Percentiles rank a stretch among this genome's conserved stretches.
Conservation (phyloP, 2,888 invertebrate species). For the Dilophus febrilis region DNA sequence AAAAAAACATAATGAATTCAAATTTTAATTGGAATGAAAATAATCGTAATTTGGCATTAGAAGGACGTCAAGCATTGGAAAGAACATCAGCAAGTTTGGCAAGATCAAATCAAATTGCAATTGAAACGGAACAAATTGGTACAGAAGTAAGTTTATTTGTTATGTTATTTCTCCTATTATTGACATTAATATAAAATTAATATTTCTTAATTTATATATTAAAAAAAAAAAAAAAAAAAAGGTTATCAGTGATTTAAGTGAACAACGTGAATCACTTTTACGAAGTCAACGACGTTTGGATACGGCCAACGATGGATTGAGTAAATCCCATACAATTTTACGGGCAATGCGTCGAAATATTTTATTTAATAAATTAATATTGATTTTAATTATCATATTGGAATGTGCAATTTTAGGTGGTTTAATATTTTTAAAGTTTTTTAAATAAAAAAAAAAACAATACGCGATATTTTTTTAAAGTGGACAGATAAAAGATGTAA, state of each 20-base stretch:
- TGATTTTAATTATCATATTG: constrained; percentile 53
- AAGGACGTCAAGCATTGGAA: constrained; percentile 37
- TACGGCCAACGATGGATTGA: constrained; percentile 53
- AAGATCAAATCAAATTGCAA: constrained; percentile 53
- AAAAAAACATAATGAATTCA: too few relatives aligned
- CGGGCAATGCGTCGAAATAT: constrained; percentile 49
- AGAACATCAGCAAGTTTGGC: constrained; percentile 45
- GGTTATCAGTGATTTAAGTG: constrained; percentile 56
- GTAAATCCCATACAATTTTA: constrained; percentile 44
- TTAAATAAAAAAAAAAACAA: constrained; percentile 25
- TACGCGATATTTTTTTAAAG: too few relatives aligned
- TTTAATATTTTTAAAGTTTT: constrained; percentile 45
- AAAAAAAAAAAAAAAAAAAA: too few relatives aligned
- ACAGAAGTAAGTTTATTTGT: constrained; percentile 33
- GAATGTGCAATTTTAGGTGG: constrained; percentile 48
- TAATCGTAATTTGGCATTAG: constrained; percentile 38
- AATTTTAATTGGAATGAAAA: constrained; percentile 33
- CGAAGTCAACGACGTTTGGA: constrained; percentile 46
- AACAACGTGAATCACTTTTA: constrained; percentile 56
- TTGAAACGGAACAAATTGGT: constrained; percentile 67
- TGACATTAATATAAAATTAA: too few relatives aligned
- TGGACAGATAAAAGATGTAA: too few relatives aligned
- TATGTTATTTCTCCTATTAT: neutral
- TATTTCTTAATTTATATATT: too few relatives aligned
- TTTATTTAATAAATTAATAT: constrained; percentile 55